Evolutionary conservation across 2,888 invertebrate species (phyloP).

Genomic region (Patella pellucida): DNA sequence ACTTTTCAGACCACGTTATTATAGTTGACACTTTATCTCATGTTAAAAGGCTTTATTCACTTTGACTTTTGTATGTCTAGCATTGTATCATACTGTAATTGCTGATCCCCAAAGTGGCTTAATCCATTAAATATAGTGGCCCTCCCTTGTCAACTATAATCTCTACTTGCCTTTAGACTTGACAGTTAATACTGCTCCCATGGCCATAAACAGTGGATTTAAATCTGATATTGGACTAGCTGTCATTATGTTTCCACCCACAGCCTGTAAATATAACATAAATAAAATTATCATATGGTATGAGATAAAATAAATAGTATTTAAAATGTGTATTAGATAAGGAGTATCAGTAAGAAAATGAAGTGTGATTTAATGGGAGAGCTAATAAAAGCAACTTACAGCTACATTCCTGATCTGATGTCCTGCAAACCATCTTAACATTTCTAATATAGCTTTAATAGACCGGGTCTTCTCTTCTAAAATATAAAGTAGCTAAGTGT

Average conservation of each 20-base stretch:
- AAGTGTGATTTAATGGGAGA: background rate
- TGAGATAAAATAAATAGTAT: no score
- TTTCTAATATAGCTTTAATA: slow-evolving; percentile 74
- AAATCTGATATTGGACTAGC: slow-evolving; percentile 96
- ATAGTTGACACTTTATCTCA: no score
- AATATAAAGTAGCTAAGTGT: background rate
- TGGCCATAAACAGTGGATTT: slow-evolving; percentile 90
- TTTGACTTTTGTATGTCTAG: no score
- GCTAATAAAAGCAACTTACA: slow-evolving; percentile 57
- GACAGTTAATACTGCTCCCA: slow-evolving; percentile 65
- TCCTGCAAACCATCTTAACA: slow-evolving; percentile 95
- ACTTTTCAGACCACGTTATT: no score
- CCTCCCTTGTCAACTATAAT: background rate
- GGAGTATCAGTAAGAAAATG: background rate
- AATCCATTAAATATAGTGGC: no score
- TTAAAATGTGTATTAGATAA: background rate
- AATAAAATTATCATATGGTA: no score
- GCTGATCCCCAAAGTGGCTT: no score
- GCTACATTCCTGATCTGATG: slow-evolving; percentile 95
- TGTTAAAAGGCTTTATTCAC: no score
- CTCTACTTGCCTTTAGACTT: slow-evolving; percentile 41
- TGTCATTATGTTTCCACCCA: slow-evolving; percentile 94
- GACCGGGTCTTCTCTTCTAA: slow-evolving; percentile 17
- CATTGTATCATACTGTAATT: no score
- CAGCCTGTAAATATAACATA: slow-evolving; percentile 73